phyloP scores from a whole-genome alignment of 2,888 invertebrate genomes.

The Leptinotarsa peninsularis region DNA sequence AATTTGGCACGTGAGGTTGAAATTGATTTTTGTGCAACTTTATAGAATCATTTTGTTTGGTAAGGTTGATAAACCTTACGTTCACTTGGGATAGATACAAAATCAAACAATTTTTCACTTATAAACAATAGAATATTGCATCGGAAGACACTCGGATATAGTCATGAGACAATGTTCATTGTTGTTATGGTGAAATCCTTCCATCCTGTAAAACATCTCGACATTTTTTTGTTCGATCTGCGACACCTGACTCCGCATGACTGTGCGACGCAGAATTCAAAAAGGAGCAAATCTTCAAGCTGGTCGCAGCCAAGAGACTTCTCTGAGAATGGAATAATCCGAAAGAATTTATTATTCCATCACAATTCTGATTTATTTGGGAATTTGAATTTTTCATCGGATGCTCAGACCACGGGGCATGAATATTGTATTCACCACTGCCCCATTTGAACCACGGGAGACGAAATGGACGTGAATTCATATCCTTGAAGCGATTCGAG shows the following conservation, averaged over 20 bases:
- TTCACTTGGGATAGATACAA: too few species aligned
- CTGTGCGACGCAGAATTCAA: neutral
- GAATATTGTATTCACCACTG: slow-evolving; percentile 38
- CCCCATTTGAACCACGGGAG: slow-evolving; percentile 19
- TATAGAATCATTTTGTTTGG: too few species aligned
- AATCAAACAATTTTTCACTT: too few species aligned
- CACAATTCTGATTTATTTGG: slow-evolving; percentile 39
- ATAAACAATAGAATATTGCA: too few species aligned
- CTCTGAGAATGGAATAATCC: slow-evolving; percentile 33
- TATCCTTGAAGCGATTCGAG: slow-evolving; percentile 16
- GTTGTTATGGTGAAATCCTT: neutral
- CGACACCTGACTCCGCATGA: neutral
- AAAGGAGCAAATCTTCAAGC: slow-evolving; percentile 8
- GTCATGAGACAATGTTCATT: too few species aligned
- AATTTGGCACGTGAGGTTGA: too few species aligned
- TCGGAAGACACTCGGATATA: too few species aligned
- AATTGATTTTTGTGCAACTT: too few species aligned
- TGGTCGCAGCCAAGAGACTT: slow-evolving; percentile 23
- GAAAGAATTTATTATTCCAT: slow-evolving; percentile 41
- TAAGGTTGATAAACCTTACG: too few species aligned
- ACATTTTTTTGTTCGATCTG: neutral
- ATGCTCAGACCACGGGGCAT: slow-evolving; percentile 34
- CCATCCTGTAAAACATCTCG: neutral
- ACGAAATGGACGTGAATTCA: slow-evolving; percentile 20
- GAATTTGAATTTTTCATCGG: slow-evolving; percentile 39